Conservation (phyloP, 2,888 invertebrate species). For the Nasonia oneida region DNA sequence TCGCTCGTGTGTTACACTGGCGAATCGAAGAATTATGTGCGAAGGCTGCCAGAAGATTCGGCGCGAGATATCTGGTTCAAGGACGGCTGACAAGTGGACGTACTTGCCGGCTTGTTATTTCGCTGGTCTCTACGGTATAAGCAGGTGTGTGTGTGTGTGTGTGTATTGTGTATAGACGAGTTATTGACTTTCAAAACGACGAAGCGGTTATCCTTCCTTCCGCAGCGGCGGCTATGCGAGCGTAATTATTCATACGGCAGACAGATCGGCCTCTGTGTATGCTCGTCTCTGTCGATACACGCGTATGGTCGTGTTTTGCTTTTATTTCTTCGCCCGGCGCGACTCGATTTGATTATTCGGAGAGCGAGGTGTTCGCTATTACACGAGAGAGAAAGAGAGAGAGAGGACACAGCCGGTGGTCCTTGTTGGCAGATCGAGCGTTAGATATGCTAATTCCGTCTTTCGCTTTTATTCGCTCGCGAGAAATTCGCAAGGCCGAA, state of each 20-base stretch:
- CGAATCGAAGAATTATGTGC: constrained; percentile 7
- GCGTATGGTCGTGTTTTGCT: not conserved
- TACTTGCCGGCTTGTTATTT: constrained; percentile 58
- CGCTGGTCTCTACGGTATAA: not conserved
- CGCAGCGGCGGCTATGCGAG: constrained; percentile 16
- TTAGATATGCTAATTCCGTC: constrained; percentile 34
- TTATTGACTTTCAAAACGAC: constrained; percentile 70
- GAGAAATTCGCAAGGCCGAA: not conserved
- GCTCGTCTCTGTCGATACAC: not conserved
- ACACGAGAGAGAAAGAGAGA: no score
- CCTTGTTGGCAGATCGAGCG: constrained; percentile 21
- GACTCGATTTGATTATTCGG: not conserved
- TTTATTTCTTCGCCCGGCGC: not conserved
- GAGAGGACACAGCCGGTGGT: not conserved
- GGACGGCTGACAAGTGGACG: constrained; percentile 64
- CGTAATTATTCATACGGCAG: constrained; percentile 36
- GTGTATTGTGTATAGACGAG: constrained; percentile 52
- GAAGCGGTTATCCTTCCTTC: constrained; percentile 67
- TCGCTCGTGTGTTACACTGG: not conserved
- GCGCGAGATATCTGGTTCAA: constrained; percentile 65
- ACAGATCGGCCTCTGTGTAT: not conserved
- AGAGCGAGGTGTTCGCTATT: not conserved
- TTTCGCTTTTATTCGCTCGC: not conserved
- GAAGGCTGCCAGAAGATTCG: constrained; percentile 41
- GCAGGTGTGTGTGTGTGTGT: not conserved